These are phyloP conservation scores for Microtus pennsylvanicus DNA, from an alignment of 2,113 vertebrate species.

Conservation along the genomic window DNA sequence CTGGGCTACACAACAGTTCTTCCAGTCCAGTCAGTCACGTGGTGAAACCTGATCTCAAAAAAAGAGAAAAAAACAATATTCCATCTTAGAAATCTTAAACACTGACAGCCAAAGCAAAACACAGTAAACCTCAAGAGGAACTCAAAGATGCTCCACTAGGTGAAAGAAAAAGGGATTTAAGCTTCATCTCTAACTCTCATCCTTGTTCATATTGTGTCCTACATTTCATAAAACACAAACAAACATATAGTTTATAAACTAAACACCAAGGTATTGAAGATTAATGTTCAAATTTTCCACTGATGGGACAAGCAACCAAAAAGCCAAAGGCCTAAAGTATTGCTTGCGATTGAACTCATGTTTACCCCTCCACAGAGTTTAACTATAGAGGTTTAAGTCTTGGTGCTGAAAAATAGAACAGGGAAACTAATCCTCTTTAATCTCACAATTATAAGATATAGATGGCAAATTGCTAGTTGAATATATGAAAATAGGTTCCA, in stretches of 20 bases:
- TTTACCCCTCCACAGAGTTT: slow-evolving; percentile 7
- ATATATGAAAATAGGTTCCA: background rate
- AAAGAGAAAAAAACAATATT: background rate
- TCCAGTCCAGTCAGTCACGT: background rate
- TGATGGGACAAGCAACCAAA: background rate
- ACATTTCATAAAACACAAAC: slow-evolving; percentile 1
- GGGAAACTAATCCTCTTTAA: slow-evolving; percentile 48
- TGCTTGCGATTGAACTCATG: slow-evolving; percentile 10
- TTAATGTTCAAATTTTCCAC: slow-evolving; percentile 23
- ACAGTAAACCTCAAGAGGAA: background rate
- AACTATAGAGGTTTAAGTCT: background rate
- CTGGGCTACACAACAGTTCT: background rate
- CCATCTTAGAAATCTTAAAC: slow-evolving; percentile 26
- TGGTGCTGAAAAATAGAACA: slow-evolving; percentile 1
- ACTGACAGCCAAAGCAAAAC: slow-evolving; percentile 8
- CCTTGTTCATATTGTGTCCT: background rate
- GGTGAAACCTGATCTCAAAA: background rate
- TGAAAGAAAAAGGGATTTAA: slow-evolving; percentile 22
- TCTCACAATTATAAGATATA: background rate
- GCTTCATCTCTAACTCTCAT: slow-evolving; percentile 30
- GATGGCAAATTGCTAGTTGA: slow-evolving; percentile 25
- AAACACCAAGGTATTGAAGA: slow-evolving; percentile 17
- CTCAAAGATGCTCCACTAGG: background rate
- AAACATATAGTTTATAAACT: slow-evolving; percentile 18
- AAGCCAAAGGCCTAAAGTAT: background rate